Percentiles rank a stretch among this genome's conserved stretches.
Conservation (phyloP, 2,113 vertebrate species). For the Tragelaphus strepsiceros region DNA sequence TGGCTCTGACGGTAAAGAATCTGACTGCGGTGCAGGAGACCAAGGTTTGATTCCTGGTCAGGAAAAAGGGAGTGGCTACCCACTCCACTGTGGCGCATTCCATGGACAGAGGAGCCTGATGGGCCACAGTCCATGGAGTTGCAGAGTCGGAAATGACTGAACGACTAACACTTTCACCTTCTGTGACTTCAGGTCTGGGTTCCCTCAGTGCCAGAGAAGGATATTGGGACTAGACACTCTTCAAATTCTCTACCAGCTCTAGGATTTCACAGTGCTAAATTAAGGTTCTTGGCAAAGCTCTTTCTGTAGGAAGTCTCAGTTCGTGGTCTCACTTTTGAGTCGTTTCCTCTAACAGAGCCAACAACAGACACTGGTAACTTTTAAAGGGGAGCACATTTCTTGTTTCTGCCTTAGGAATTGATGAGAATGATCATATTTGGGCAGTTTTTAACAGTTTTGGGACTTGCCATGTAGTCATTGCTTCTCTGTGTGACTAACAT, state of each 20-base stretch:
- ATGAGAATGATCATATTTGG: not conserved
- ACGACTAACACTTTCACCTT: not conserved
- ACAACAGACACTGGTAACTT: not conserved
- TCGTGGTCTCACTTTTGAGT: not conserved
- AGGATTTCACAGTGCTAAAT: not conserved
- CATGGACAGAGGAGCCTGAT: not conserved
- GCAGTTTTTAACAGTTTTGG: not conserved
- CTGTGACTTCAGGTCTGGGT: not conserved
- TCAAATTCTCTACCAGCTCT: not conserved
- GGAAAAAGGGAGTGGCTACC: not conserved
- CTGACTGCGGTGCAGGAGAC: not conserved
- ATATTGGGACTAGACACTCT: not conserved
- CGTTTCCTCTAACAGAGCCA: not conserved
- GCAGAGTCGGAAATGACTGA: not conserved
- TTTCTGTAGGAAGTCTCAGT: not conserved
- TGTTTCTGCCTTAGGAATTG: not conserved
- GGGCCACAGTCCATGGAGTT: not conserved
- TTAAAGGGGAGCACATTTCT: not conserved
- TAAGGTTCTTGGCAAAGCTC: not conserved
- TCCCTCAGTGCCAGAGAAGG: not conserved
- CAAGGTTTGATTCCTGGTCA: not conserved
- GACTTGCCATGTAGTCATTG: not conserved
- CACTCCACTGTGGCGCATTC: not conserved
- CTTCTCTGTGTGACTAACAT: not conserved
- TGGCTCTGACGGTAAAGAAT: not conserved